These are phyloP conservation scores for Neria commutata DNA, from an alignment of 2,888 invertebrate genomes.

Conservation along the genomic window DNA sequence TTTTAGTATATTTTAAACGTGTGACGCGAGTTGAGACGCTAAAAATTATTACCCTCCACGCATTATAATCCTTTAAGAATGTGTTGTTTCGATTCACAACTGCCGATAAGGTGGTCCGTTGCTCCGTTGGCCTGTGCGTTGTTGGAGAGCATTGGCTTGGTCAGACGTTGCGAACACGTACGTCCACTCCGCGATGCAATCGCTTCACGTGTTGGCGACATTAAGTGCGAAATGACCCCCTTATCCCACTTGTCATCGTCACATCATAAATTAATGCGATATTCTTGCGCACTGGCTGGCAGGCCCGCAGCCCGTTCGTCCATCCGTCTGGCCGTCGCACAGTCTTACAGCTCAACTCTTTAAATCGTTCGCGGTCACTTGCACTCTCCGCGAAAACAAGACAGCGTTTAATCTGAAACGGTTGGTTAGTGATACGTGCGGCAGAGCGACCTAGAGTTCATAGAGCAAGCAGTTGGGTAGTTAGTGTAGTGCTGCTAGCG, in stretches of 20 bases:
- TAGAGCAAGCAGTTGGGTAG: no score
- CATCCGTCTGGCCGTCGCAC: no score
- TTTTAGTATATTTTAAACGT: slow-evolving; percentile 30
- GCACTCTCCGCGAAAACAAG: no score
- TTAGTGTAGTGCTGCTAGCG: no score
- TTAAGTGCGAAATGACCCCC: slow-evolving; percentile 56
- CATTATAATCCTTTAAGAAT: slow-evolving; percentile 52
- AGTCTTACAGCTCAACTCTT: no score
- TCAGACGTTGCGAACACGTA: no score
- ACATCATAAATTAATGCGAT: slow-evolving; percentile 53
- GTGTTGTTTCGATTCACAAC: slow-evolving; percentile 54
- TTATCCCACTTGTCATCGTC: slow-evolving; percentile 57
- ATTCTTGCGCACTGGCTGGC: no score
- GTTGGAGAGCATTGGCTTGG: slow-evolving; percentile 15
- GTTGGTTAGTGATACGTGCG: no score
- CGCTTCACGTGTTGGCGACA: slow-evolving; percentile 57
- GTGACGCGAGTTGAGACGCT: background rate
- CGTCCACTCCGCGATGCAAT: slow-evolving; percentile 42
- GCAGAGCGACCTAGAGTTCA: no score
- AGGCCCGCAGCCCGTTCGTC: no score
- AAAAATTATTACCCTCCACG: slow-evolving; percentile 13
- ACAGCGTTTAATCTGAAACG: no score
- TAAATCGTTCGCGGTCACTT: no score
- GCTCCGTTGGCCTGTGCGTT: slow-evolving; percentile 4
- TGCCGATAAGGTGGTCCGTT: slow-evolving; percentile 43